Evolutionary conservation across 2,113 vertebrate genomes (phyloP).

Genomic region (Corynorhinus townsendii): DNA sequence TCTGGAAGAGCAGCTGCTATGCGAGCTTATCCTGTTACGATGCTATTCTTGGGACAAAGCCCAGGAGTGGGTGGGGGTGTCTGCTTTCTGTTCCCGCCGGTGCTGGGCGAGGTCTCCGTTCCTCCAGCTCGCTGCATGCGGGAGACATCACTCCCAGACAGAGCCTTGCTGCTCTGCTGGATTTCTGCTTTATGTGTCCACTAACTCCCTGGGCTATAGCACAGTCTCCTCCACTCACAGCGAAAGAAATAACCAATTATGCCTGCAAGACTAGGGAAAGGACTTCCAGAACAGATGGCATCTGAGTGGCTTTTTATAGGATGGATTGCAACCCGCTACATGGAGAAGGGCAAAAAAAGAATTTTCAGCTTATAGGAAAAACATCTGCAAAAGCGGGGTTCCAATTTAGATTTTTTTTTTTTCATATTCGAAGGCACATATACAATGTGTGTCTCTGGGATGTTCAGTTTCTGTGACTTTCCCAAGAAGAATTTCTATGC

Average conservation of each 20-base stretch:
- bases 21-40: neutral
- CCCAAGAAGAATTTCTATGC: neutral
- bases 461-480: neutral
- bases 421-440: neutral
- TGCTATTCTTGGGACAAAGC: neutral
- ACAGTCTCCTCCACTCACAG: neutral
- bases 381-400: neutral
- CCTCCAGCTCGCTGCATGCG: neutral
- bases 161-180: neutral
- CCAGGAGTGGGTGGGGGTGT: neutral
- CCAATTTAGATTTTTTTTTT: neutral
- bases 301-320: neutral
- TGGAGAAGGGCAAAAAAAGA: neutral
- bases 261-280: neutral
- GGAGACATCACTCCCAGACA: neutral
- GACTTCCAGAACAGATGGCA: constrained; percentile 43
- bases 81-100: neutral
- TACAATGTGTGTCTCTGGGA: neutral
- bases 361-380: neutral
- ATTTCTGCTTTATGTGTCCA: constrained; percentile 49
- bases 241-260: constrained; percentile 39
- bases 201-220: neutral
- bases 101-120: neutral
- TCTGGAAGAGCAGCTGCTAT: neutral
- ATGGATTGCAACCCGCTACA: neutral